These are phyloP conservation scores for Siderastrea siderea DNA, from an alignment of 92 coral and sea anemone genomes.

Conservation along the genomic window DNA sequence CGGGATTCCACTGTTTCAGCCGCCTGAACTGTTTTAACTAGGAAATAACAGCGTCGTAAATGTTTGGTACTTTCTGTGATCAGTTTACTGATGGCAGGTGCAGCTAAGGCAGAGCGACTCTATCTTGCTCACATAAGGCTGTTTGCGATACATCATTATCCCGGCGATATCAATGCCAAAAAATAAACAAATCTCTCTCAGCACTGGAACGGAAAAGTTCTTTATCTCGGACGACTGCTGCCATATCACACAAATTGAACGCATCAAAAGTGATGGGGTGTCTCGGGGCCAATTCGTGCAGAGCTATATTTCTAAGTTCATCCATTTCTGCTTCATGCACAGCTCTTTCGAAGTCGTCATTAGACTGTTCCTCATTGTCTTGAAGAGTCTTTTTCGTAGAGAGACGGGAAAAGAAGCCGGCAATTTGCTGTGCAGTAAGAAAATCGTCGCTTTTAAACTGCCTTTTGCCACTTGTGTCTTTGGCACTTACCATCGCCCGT, in stretches of 20 bases:
- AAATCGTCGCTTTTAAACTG: slow-evolving; percentile 58
- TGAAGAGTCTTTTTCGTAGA: slow-evolving; percentile 54
- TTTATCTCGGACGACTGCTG: background rate
- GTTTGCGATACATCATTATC: no score
- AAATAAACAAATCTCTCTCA: no score
- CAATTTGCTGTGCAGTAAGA: slow-evolving; percentile 56
- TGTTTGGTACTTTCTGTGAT: no score
- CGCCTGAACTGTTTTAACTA: no score
- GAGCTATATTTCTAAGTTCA: slow-evolving; percentile 49
- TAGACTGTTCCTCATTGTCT: slow-evolving; percentile 43
- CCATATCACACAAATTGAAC: slow-evolving; percentile 49
- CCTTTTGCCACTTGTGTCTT: slow-evolving; percentile 52
- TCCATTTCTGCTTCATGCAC: slow-evolving; percentile 59
- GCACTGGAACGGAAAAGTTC: no score
- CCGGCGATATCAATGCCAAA: no score
- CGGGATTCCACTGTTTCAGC: no score
- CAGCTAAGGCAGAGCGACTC: no score
- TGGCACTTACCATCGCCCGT: slow-evolving; percentile 58
- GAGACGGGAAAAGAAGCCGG: slow-evolving; percentile 60
- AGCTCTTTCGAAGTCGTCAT: slow-evolving; percentile 59
- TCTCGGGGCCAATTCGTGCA: slow-evolving; percentile 54
- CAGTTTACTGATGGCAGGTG: no score
- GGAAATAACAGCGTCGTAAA: no score
- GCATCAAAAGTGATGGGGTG: slow-evolving; percentile 57
- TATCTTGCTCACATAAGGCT: no score